These are phyloP conservation scores for Physella acuta DNA, from an alignment of 1,140 invertebrate genomes.

Conservation along the genomic window DNA sequence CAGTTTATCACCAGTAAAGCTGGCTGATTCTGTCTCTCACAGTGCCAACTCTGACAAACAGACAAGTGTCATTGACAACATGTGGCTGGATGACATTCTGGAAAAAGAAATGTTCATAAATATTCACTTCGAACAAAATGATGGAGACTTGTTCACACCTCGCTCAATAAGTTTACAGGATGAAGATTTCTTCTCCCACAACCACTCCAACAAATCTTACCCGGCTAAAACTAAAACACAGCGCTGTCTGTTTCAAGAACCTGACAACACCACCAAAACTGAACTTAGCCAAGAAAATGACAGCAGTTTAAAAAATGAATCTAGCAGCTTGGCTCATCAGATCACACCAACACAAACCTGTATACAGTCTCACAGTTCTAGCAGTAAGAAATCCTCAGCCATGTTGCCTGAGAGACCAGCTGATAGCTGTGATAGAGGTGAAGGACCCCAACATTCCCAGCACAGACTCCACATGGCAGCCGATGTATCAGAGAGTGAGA, in stretches of 20 bases:
- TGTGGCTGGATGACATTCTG: not conserved
- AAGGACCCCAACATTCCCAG: too few relatives aligned
- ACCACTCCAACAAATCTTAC: not conserved
- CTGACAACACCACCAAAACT: too few relatives aligned
- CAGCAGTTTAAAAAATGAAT: not conserved
- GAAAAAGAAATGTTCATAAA: not conserved
- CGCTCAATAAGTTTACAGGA: conserved; percentile 4
- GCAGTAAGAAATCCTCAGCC: too few relatives aligned
- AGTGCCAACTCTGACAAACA: not conserved
- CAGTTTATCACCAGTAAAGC: not conserved
- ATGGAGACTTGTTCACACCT: conserved; percentile 12
- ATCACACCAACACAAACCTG: not conserved
- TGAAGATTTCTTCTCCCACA: not conserved
- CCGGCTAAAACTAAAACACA: conserved; percentile 1
- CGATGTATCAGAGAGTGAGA: too few relatives aligned
- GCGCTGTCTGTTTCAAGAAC: conserved; percentile 12
- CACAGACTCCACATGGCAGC: too few relatives aligned
- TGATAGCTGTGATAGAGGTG: too few relatives aligned
- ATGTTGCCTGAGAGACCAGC: too few relatives aligned
- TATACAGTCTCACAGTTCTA: not conserved
- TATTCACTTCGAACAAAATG: not conserved
- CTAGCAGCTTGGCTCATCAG: not conserved
- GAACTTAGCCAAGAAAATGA: not conserved
- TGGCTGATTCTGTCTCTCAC: not conserved
- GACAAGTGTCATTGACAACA: too few relatives aligned